Conservation (phyloP, 2,888 invertebrate genomes). For the Apocheima hispidaria region DNA sequence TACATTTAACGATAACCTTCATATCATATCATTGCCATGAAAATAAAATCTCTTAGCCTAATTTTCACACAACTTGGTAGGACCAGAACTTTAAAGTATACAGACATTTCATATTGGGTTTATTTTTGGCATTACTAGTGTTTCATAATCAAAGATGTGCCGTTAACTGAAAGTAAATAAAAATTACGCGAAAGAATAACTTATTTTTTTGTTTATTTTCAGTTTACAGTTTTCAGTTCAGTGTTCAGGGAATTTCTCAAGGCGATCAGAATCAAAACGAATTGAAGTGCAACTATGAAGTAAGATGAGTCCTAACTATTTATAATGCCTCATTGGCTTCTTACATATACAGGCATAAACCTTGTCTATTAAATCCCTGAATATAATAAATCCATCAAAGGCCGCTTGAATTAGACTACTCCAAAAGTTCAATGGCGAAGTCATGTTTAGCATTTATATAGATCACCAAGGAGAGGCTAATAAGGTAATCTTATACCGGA, state of each 20-base stretch:
- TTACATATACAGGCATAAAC: conserved; percentile 34
- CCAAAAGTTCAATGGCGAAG: conserved; percentile 52
- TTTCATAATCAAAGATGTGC: no score
- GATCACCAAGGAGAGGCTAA: conserved; percentile 40
- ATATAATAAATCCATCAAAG: conserved; percentile 38
- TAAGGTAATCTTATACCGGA: conserved; percentile 24
- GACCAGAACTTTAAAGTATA: no score
- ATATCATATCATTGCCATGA: no score
- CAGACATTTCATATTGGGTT: no score
- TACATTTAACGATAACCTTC: no score
- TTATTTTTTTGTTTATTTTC: no score
- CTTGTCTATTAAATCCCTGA: conserved; percentile 52
- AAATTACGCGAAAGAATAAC: no score
- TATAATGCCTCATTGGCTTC: neutral
- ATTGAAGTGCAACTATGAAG: neutral
- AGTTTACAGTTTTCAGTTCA: no score
- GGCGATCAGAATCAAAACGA: neutral
- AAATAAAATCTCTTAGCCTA: no score
- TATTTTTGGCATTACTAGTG: no score
- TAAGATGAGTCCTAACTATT: neutral
- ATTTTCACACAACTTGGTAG: no score
- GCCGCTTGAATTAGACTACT: conserved; percentile 29
- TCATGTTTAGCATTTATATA: conserved; percentile 47
- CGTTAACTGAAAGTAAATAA: no score
- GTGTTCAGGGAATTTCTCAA: neutral